These are phyloP conservation scores for Lipophrys pholis DNA, from an alignment of 2,113 vertebrate species.

Conservation along the genomic window DNA sequence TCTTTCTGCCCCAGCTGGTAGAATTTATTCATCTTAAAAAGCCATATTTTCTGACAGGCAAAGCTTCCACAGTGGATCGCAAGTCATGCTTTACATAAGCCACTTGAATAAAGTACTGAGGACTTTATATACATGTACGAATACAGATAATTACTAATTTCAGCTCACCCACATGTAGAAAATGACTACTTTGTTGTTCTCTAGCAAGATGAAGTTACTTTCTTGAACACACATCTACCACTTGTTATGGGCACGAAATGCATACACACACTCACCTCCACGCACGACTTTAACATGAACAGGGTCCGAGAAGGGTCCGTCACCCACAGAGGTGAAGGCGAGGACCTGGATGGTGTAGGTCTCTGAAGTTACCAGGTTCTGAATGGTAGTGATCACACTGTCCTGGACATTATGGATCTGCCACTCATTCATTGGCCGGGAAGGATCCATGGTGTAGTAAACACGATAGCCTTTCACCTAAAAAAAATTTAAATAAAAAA, in stretches of 20 bases:
- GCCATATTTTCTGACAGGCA: constrained; percentile 50
- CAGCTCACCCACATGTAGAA: constrained; percentile 21
- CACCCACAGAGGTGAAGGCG: constrained; percentile 97
- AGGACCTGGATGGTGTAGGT: constrained; percentile 95
- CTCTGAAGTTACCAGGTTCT: constrained; percentile 90
- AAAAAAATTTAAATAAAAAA: constrained; percentile 54
- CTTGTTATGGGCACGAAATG: constrained; percentile 4
- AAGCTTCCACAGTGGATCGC: constrained; percentile 33
- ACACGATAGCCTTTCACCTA: constrained; percentile 95
- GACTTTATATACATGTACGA: constrained; percentile 15
- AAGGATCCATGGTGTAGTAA: constrained; percentile 97
- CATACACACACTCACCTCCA: constrained; percentile 87
- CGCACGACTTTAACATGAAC: constrained; percentile 96
- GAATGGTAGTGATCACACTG: constrained; percentile 94
- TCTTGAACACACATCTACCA: constrained; percentile 10
- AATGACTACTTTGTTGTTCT: constrained; percentile 10
- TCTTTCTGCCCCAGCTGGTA: constrained; percentile 38
- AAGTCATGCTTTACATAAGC: constrained; percentile 43
- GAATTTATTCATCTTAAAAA: constrained; percentile 49
- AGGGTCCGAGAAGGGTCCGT: constrained; percentile 95
- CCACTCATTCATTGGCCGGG: constrained; percentile 92
- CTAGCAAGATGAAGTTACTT: constrained; percentile 1
- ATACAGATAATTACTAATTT: constrained; percentile 38
- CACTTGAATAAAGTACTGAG: constrained; percentile 37
- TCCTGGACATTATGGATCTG: constrained; percentile 97